phyloP scores from a whole-genome alignment of 2,113 vertebrate species.

The Toxostoma redivivum region DNA sequence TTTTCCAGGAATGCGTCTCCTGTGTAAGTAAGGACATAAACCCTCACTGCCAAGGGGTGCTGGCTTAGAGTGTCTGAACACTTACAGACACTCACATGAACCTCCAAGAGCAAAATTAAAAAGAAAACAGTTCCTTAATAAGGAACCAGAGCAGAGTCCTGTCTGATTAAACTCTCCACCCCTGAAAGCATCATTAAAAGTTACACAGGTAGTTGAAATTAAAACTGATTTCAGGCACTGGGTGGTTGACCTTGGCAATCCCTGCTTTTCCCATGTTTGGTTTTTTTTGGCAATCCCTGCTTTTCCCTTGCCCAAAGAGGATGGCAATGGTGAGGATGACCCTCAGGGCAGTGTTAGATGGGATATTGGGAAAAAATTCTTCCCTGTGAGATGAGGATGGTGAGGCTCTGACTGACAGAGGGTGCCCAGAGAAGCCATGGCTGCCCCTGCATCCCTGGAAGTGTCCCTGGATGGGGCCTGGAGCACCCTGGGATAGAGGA shows the following conservation, averaged over 20 bases:
- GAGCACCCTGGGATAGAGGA: neutral
- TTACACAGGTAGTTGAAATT: neutral
- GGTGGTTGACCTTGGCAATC: neutral
- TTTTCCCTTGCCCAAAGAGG: neutral
- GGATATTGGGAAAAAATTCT: neutral
- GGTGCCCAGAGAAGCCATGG: neutral
- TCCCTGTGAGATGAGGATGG: neutral
- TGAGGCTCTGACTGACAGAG: neutral
- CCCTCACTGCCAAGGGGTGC: neutral
- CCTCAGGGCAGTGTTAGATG: neutral
- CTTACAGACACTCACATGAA: neutral
- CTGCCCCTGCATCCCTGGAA: neutral
- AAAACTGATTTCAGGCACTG: neutral
- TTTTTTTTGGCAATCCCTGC: neutral
- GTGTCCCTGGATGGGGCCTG: accelerated
- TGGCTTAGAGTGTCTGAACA: neutral
- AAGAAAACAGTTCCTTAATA: neutral
- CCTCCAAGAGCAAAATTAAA: neutral
- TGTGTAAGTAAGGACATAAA: accelerated
- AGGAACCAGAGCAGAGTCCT: neutral
- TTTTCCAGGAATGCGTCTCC: neutral
- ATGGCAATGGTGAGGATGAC: neutral
- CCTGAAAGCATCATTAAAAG: neutral
- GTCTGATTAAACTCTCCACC: neutral
- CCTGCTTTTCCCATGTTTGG: neutral